Percentiles rank a stretch among this genome's conserved stretches.
phyloP scores from a whole-genome alignment of 2,888 invertebrate genomes.

The Hypselothyrea guttata region DNA sequence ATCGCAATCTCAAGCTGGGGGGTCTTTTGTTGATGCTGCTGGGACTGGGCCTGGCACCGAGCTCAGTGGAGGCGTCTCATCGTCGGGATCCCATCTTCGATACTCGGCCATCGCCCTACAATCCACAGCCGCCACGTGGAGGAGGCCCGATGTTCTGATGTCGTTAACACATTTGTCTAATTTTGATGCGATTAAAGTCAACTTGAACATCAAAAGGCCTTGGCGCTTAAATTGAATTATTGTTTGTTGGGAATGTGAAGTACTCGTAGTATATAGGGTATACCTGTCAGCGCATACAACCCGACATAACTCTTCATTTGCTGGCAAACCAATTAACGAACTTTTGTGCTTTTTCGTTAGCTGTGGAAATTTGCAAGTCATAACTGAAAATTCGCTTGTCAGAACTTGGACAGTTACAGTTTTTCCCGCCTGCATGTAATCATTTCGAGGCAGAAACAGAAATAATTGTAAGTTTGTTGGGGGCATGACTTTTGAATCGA shows the following conservation, averaged over 20 bases:
- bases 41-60: conserved; percentile 1
- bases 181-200: conserved; percentile 61
- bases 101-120: conserved; percentile 55
- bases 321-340: conserved; percentile 34
- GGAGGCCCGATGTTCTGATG: conserved; percentile 19
- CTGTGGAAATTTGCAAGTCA: conserved; percentile 48
- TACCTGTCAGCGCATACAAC: conserved; percentile 2
- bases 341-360: conserved; percentile 18
- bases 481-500: not conserved
- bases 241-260: conserved; percentile 22
- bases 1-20: conserved; percentile 42
- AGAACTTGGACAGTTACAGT: conserved; percentile 15
- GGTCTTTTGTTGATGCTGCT: conserved; percentile 38
- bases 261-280: not conserved
- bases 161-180: conserved; percentile 59
- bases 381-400: conserved; percentile 33
- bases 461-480: conserved; percentile 1
- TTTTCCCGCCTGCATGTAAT: not conserved
- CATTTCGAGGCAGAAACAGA: not conserved
- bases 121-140: conserved; percentile 27
- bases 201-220: conserved; percentile 46
- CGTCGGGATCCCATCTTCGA: conserved; percentile 28
- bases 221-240: conserved; percentile 25
- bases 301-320: not conserved
- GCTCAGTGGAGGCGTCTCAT: conserved; percentile 22